Percentiles rank a stretch among this genome's conserved stretches.
These are phyloP conservation scores for Manacus vitellinus DNA, from an alignment of 2,113 vertebrate species.

Conservation along the genomic window DNA sequence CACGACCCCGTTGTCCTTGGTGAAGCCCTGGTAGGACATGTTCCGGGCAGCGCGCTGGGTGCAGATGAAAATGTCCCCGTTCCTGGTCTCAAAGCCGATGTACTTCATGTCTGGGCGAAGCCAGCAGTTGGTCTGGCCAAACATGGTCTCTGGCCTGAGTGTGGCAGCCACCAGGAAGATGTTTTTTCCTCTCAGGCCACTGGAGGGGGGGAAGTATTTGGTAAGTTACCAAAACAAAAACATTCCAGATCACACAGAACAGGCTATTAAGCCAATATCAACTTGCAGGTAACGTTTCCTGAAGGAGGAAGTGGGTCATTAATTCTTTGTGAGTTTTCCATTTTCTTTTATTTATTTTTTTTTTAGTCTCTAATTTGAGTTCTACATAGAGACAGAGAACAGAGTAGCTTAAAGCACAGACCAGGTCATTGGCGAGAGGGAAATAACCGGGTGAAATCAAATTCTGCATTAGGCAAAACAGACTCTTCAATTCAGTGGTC, in stretches of 20 bases:
- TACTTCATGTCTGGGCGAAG: conserved; percentile 94
- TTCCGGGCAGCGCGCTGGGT: conserved; percentile 91
- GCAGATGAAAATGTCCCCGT: conserved; percentile 88
- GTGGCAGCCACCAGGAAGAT: conserved; percentile 95
- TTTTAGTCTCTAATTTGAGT: not conserved
- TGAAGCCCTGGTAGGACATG: conserved; percentile 96
- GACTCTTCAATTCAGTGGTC: not conserved
- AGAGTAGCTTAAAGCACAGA: not conserved
- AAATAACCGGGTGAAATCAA: not conserved
- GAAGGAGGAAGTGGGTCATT: not conserved
- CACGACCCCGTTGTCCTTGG: conserved; percentile 86
- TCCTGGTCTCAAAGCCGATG: conserved; percentile 86
- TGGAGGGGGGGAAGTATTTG: conserved; percentile 26
- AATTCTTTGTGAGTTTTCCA: not conserved
- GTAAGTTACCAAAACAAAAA: not conserved
- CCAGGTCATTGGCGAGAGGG: not conserved
- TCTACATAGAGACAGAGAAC: rapidly evolving
- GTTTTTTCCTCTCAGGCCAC: conserved; percentile 88
- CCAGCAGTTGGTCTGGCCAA: conserved; percentile 99
- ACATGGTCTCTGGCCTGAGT: conserved; percentile 96
- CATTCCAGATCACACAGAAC: not conserved
- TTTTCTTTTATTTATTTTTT: not conserved
- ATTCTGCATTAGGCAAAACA: not conserved
- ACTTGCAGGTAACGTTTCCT: not conserved
- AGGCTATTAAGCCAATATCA: not conserved